Percentiles rank a stretch among this genome's conserved stretches.
These are phyloP conservation scores for Actinostola sp. DNA, from an alignment of 92 coral and sea anemone species.

Conservation along the genomic window DNA sequence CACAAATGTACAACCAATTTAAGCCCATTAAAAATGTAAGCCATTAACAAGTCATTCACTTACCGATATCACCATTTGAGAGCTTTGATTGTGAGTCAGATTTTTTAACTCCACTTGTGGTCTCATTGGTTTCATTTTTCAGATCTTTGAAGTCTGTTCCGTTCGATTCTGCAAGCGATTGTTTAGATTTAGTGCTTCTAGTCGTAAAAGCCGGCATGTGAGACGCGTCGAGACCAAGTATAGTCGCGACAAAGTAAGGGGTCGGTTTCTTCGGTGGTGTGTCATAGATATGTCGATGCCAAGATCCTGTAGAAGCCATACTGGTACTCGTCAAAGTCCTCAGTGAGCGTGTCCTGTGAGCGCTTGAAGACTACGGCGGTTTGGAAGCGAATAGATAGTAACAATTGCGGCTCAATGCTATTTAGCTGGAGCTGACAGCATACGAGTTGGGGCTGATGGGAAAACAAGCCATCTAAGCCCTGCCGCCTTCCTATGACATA, in stretches of 20 bases:
- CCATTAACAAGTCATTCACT: conserved; percentile 12
- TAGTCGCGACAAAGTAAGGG: conserved; percentile 93
- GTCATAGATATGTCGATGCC: conserved; percentile 96
- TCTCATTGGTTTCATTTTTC: conserved; percentile 13
- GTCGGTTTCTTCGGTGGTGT: conserved; percentile 91
- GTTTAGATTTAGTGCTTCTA: conserved; percentile 22
- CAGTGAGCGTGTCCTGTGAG: too few relatives aligned
- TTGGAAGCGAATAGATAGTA: conserved; percentile 1
- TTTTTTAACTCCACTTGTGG: conserved; percentile 28
- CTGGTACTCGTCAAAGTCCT: background rate
- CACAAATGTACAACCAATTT: conserved; percentile 32
- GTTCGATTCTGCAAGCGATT: conserved; percentile 3
- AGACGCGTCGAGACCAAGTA: conserved; percentile 83
- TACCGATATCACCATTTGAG: conserved; percentile 21
- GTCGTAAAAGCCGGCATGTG: conserved; percentile 57
- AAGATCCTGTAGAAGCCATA: conserved; percentile 73
- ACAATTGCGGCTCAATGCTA: conserved; percentile 39
- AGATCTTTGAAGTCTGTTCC: conserved; percentile 15
- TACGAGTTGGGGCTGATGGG: conserved; percentile 51
- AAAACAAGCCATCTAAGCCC: conserved; percentile 69
- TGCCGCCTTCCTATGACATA: conserved; percentile 92
- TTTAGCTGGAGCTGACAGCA: conserved; percentile 66
- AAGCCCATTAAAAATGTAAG: conserved; percentile 6
- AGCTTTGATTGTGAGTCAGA: conserved; percentile 27
- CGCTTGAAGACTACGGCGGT: too few relatives aligned